phyloP scores from a whole-genome alignment of 2,113 vertebrate species.

The Nothobranchius kuhntae region DNA sequence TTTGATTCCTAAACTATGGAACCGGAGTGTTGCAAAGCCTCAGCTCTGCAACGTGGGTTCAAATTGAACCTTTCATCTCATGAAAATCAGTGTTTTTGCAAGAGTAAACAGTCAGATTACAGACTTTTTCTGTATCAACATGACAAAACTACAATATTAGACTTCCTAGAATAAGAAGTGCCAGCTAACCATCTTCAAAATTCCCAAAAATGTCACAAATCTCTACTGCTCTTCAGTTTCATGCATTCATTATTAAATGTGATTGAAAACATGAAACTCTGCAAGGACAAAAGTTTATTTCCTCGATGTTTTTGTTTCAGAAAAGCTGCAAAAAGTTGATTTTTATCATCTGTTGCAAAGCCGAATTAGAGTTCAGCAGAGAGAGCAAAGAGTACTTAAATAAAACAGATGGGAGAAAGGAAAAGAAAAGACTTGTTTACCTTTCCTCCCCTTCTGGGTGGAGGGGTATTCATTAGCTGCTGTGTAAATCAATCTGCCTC shows the following conservation, averaged over 20 bases:
- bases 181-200: no score
- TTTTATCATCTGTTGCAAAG: slow-evolving; percentile 30
- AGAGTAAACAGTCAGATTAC: background rate
- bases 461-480: slow-evolving; percentile 80
- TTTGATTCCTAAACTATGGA: no score
- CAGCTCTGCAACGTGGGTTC: background rate
- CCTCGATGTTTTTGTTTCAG: background rate
- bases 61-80: no score
- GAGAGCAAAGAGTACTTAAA: slow-evolving; percentile 36
- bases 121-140: background rate
- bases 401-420: slow-evolving; percentile 54
- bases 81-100: no score
- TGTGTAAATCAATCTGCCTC: slow-evolving; percentile 83
- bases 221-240: no score
- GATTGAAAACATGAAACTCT: no score
- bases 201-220: no score
- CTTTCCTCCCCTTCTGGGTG: slow-evolving; percentile 74
- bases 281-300: background rate
- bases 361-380: slow-evolving; percentile 43
- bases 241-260: no score
- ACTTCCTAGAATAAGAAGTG: no score
- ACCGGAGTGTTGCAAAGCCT: no score
- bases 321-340: slow-evolving; percentile 4
- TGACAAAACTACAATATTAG: background rate
- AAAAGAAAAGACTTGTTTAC: slow-evolving; percentile 73